phyloP scores from a whole-genome alignment of 2,113 vertebrate species.

The Sapayoa aenigma region DNA sequence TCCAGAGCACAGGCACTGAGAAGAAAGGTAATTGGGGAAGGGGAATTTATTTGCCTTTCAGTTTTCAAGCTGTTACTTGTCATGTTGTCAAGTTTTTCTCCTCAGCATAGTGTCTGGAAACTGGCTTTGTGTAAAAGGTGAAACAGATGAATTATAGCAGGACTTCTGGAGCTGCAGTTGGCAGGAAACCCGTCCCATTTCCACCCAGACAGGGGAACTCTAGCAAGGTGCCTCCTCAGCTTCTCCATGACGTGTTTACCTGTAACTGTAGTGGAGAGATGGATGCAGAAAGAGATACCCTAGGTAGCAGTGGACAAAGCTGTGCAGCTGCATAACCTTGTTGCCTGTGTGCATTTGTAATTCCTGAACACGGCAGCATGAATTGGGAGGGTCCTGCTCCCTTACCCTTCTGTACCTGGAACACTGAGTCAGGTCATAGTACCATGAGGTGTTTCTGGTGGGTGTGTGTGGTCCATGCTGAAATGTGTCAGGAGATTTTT shows the following conservation, averaged over 20 bases:
- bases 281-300: neutral
- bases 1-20: neutral
- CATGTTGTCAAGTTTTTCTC: neutral
- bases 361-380: neutral
- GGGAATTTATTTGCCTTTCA: neutral
- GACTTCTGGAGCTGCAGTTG: neutral
- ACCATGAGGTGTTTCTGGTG: neutral
- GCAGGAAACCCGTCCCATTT: neutral
- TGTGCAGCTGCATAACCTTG: neutral
- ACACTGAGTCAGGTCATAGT: neutral
- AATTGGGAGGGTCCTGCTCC: fast-evolving
- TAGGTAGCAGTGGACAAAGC: neutral
- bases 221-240: neutral
- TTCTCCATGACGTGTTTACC: neutral
- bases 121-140: neutral
- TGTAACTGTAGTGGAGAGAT: neutral
- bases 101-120: neutral
- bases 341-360: neutral
- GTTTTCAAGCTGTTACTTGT: neutral
- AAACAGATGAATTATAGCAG: neutral
- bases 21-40: neutral
- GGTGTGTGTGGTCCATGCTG: neutral
- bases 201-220: neutral
- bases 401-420: neutral
- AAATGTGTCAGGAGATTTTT: neutral